These are phyloP conservation scores for Caenorhabditis afra DNA, from an alignment of 2,888 invertebrate genomes.

Conservation along the genomic window DNA sequence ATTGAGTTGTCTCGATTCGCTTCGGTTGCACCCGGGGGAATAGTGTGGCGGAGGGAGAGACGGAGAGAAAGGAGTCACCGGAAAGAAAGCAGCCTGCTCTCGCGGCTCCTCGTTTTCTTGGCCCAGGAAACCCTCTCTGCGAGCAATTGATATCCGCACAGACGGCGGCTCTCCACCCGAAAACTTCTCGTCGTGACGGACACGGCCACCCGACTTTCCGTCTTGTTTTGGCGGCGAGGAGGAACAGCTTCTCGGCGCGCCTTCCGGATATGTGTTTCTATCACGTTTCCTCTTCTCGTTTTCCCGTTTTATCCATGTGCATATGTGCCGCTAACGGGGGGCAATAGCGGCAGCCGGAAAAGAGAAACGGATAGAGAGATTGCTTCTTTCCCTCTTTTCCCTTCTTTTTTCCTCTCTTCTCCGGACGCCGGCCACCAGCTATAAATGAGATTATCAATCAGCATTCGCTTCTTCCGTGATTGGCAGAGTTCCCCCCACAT, in stretches of 20 bases:
- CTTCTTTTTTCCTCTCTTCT: slow-evolving; percentile 4
- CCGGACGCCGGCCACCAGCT: slow-evolving; percentile 10
- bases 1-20: slow-evolving; percentile 43
- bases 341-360: slow-evolving; percentile 29
- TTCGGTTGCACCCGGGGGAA: slow-evolving; percentile 25
- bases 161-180: slow-evolving; percentile 3
- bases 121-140: slow-evolving; percentile 43
- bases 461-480: slow-evolving; percentile 28
- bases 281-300: slow-evolving; percentile 6
- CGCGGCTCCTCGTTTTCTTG: slow-evolving; percentile 47
- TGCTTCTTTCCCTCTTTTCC: slow-evolving; percentile 20
- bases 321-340: slow-evolving; percentile 45
- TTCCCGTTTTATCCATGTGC: slow-evolving; percentile 46
- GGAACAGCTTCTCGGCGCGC: slow-evolving; percentile 1
- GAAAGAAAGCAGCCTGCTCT: slow-evolving; percentile 36
- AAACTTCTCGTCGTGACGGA: slow-evolving; percentile 17
- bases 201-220: slow-evolving; percentile 34
- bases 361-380: slow-evolving; percentile 29
- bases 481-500: slow-evolving; percentile 5
- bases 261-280: slow-evolving; percentile 14
- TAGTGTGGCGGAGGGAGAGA: slow-evolving; percentile 22
- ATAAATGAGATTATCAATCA: slow-evolving; percentile 54
- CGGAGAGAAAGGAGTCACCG: slow-evolving; percentile 36
- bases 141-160: slow-evolving; percentile 55
- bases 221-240: slow-evolving; percentile 40